Percentiles rank a stretch among this genome's conserved stretches.
phyloP scores from a whole-genome alignment of 2,113 vertebrate species.

The Oncorhynchus keta region DNA sequence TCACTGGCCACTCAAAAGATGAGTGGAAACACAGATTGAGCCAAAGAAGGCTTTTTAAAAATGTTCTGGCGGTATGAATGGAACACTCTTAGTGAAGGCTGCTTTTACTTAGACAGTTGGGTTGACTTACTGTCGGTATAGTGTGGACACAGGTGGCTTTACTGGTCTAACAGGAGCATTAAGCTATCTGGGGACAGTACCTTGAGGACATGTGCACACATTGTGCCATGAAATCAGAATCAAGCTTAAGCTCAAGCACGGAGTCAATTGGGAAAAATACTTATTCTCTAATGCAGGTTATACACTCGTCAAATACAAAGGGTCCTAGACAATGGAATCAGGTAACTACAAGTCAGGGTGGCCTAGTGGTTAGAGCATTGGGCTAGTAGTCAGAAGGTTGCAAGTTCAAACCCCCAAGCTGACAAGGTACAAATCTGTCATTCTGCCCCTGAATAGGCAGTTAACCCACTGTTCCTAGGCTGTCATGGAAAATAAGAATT shows the following conservation, averaged over 20 bases:
- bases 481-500: no score
- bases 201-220: slow-evolving; percentile 28
- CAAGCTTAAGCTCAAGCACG: slow-evolving; percentile 8
- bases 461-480: no score
- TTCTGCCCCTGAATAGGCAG: no score
- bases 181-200: slow-evolving; percentile 40
- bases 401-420: no score
- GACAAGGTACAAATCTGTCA: no score
- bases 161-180: slow-evolving; percentile 55
- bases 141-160: slow-evolving; percentile 52
- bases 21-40: background rate
- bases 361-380: no score
- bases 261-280: slow-evolving; percentile 27
- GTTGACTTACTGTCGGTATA: slow-evolving; percentile 11
- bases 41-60: background rate
- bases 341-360: background rate
- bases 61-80: no score
- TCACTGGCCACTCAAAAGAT: slow-evolving; percentile 1
- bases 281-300: background rate
- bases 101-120: slow-evolving; percentile 37
- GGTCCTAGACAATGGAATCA: background rate
- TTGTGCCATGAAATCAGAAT: slow-evolving; percentile 36
- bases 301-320: no score
- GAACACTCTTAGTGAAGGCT: background rate
- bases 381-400: no score